phyloP scores from a whole-genome alignment of 1,140 invertebrate genomes.

The Drosophila orosa region DNA sequence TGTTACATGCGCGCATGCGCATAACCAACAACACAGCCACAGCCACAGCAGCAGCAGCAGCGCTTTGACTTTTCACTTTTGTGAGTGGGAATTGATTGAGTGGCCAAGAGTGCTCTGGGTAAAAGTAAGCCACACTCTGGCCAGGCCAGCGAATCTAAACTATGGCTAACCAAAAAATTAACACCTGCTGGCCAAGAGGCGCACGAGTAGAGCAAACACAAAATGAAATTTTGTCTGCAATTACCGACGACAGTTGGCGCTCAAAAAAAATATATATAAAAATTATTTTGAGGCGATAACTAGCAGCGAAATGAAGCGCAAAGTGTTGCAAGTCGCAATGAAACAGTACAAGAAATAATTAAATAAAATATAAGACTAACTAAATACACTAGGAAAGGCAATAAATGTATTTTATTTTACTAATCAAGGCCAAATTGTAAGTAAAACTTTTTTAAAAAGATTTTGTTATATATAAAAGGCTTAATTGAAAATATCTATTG shows the following conservation, averaged over 20 bases:
- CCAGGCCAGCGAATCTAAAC: constrained; percentile 44
- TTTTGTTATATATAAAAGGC: neutral
- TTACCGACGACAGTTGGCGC: constrained; percentile 47
- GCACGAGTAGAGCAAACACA: constrained; percentile 49
- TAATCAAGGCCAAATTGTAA: neutral
- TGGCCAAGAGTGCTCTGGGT: constrained; percentile 55
- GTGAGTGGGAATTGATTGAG: constrained; percentile 77
- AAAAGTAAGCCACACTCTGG: constrained; percentile 51
- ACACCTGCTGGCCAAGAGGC: constrained; percentile 59
- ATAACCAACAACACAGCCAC: constrained; percentile 54
- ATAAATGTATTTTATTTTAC: neutral
- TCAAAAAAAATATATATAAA: constrained; percentile 18
- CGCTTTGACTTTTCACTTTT: constrained; percentile 80
- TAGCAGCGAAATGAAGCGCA: constrained; percentile 40
- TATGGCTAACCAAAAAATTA: constrained; percentile 66
- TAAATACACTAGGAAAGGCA: neutral
- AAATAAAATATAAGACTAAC: neutral
- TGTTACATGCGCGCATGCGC: constrained; percentile 58
- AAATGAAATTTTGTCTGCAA: constrained; percentile 63
- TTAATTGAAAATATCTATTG: neutral
- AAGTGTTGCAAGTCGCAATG: constrained; percentile 26
- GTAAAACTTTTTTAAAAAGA: no score
- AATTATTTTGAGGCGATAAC: constrained; percentile 43
- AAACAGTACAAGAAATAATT: neutral
- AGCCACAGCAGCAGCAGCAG: constrained; percentile 1